Evolutionary conservation across 2,888 invertebrate species (phyloP).

Genomic region (Lithophane semibrunnea): DNA sequence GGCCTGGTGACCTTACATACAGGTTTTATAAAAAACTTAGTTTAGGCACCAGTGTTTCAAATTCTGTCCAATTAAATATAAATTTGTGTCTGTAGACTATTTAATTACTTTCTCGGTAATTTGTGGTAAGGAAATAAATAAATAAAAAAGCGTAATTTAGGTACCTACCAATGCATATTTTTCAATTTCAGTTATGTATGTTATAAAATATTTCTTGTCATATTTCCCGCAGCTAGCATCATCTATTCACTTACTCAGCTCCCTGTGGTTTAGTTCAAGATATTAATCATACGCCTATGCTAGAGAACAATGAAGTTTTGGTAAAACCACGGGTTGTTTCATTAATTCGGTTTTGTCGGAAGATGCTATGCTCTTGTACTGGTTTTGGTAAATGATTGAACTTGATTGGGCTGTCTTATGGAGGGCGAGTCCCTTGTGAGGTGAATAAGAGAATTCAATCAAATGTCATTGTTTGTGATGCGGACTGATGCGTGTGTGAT

Average conservation of each 20-base stretch:
- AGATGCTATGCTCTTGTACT: slow-evolving; percentile 16
- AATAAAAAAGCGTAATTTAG: no score
- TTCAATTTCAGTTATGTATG: background rate
- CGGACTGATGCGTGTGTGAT: background rate
- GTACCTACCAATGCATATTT: no score
- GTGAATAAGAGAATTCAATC: slow-evolving; percentile 14
- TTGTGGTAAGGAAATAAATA: no score
- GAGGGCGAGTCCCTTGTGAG: background rate
- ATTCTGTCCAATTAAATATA: no score
- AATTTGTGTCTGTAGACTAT: no score
- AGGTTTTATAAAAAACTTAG: no score
- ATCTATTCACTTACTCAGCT: slow-evolving; percentile 11
- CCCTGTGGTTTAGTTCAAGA: slow-evolving; percentile 31
- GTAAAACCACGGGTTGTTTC: slow-evolving; percentile 55
- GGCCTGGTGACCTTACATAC: no score
- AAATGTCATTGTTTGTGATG: slow-evolving; percentile 20
- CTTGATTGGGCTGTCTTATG: slow-evolving; percentile 34
- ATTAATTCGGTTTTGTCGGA: slow-evolving; percentile 50
- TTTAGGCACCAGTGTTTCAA: no score
- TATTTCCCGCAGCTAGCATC: background rate
- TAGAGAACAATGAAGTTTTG: slow-evolving; percentile 51
- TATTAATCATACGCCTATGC: slow-evolving; percentile 60
- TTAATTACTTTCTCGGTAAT: no score
- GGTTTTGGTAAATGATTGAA: slow-evolving; percentile 29
- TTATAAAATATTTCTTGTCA: background rate